These are phyloP conservation scores for Macrobrachium rosenbergii DNA, from an alignment of 1,140 invertebrate species.

Conservation along the genomic window DNA sequence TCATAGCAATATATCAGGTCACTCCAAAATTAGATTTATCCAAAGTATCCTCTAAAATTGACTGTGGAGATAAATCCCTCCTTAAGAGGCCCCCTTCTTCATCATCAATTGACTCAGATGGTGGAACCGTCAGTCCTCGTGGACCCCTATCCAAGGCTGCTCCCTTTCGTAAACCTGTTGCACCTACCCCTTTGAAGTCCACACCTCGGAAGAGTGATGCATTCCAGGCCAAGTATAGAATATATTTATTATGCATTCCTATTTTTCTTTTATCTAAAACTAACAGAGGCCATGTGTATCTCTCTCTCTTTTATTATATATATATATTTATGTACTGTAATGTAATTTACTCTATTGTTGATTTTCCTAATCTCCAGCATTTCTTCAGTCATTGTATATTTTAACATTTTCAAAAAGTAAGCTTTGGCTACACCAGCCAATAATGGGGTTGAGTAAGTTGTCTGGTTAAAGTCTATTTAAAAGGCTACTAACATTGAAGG, in stretches of 20 bases:
- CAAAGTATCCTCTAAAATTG: slow-evolving; percentile 49
- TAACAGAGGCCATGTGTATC: too few relatives aligned
- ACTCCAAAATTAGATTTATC: slow-evolving; percentile 47
- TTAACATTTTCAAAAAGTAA: too few relatives aligned
- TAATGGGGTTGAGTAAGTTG: too few relatives aligned
- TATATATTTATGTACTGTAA: too few relatives aligned
- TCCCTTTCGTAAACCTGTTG: slow-evolving; percentile 38
- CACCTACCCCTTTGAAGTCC: slow-evolving; percentile 50
- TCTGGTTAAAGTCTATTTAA: too few relatives aligned
- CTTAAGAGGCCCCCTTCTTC: slow-evolving; percentile 50
- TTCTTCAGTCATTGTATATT: too few relatives aligned
- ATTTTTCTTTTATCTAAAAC: background rate
- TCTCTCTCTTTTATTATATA: too few relatives aligned
- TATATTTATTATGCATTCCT: slow-evolving; percentile 7
- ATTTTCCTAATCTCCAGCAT: too few relatives aligned
- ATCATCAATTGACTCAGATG: slow-evolving; percentile 45
- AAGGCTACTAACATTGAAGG: too few relatives aligned
- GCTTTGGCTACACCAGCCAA: too few relatives aligned
- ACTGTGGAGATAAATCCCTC: slow-evolving; percentile 54
- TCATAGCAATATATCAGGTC: slow-evolving; percentile 40
- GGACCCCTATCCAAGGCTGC: background rate
- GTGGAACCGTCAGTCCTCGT: slow-evolving; percentile 25
- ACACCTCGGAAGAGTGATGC: slow-evolving; percentile 30
- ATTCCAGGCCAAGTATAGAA: slow-evolving; percentile 47
- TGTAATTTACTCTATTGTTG: too few relatives aligned